Evolutionary conservation across 2,113 vertebrate species (phyloP).

Genomic region (Nyctibius bracteatus): DNA sequence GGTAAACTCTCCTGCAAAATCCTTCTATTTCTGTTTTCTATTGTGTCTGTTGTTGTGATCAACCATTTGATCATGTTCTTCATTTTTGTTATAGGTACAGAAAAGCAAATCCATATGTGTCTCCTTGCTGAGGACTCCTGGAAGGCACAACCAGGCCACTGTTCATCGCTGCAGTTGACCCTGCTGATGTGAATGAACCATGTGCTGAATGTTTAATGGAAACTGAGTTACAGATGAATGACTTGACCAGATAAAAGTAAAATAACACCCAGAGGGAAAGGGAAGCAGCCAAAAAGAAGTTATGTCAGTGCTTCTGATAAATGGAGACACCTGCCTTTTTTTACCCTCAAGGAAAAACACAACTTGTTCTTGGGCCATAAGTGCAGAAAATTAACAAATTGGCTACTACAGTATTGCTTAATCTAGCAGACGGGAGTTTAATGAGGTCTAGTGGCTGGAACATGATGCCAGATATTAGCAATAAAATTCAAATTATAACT

Average conservation of each 20-base stretch:
- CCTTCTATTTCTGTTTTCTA: not conserved
- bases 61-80: not conserved
- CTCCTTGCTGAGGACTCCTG: not conserved
- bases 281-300: constrained; percentile 1
- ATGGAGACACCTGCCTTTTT: not conserved
- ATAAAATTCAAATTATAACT: not conserved
- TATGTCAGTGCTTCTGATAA: not conserved
- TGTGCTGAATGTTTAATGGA: not conserved
- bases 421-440: not conserved
- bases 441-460: not conserved
- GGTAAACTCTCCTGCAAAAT: not conserved
- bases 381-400: not conserved
- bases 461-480: not conserved
- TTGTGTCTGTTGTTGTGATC: not conserved
- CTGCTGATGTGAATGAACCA: not conserved
- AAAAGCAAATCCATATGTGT: not conserved
- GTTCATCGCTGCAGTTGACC: not conserved
- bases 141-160: not conserved
- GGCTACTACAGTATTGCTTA: not conserved
- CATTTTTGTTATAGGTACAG: not conserved
- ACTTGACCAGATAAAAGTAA: not conserved
- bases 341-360: not conserved
- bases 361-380: not conserved
- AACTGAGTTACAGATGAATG: not conserved
- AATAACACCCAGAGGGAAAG: not conserved